phyloP scores from a whole-genome alignment of 92 coral and sea anemone genomes.

The Bergia puertoricense region DNA sequence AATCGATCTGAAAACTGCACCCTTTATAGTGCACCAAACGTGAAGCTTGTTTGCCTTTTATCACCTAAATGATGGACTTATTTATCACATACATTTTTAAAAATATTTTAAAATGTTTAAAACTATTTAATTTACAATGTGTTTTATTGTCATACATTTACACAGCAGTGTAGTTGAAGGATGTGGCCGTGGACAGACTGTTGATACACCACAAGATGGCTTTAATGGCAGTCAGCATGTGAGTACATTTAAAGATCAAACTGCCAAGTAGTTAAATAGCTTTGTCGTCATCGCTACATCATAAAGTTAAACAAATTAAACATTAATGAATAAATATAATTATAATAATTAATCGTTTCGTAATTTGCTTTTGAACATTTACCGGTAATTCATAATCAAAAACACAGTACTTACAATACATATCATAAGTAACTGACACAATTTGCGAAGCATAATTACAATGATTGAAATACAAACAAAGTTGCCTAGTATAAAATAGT shows the following conservation, averaged over 20 bases:
- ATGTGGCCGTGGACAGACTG: conserved; percentile 74
- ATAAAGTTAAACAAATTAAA: too few species aligned
- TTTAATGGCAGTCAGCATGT: conserved; percentile 99
- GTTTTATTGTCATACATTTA: background rate
- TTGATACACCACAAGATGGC: conserved; percentile 94
- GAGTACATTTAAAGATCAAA: conserved; percentile 23
- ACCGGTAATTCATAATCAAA: too few species aligned
- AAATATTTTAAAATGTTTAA: background rate
- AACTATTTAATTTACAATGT: background rate
- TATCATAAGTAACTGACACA: too few species aligned
- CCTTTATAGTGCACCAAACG: background rate
- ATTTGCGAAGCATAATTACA: too few species aligned
- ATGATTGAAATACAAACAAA: too few species aligned
- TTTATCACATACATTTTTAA: background rate
- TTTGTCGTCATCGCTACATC: too few species aligned
- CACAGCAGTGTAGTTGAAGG: conserved; percentile 61
- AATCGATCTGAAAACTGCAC: too few species aligned
- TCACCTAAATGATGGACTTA: background rate
- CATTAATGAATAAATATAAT: too few species aligned
- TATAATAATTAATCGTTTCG: too few species aligned
- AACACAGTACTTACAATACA: too few species aligned
- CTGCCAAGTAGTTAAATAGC: background rate
- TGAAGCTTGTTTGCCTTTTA: background rate
- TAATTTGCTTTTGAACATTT: too few species aligned
- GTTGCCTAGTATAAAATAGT: too few species aligned